phyloP scores from a whole-genome alignment of 2,888 invertebrate genomes.

The Xestia rhomboidea region DNA sequence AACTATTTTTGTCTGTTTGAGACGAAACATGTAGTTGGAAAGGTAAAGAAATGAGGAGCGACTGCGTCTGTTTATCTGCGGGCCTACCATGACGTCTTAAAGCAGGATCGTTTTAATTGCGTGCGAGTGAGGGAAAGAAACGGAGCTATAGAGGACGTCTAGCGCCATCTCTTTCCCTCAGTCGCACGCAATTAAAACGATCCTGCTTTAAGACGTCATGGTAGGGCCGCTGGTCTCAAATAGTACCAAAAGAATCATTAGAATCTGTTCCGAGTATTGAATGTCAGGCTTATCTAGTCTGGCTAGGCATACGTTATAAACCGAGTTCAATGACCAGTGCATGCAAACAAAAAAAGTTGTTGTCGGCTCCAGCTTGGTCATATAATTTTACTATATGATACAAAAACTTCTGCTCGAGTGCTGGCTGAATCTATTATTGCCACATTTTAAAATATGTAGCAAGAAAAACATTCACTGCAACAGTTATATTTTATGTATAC shows the following conservation, averaged over 20 bases:
- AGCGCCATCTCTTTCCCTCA: too few relatives aligned
- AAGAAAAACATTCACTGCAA: constrained; percentile 11
- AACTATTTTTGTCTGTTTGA: neutral
- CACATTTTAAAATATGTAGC: neutral
- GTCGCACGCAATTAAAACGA: too few relatives aligned
- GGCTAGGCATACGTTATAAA: neutral
- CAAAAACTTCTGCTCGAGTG: neutral
- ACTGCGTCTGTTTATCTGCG: neutral
- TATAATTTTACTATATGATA: neutral
- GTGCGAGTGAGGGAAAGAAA: too few relatives aligned
- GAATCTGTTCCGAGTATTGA: neutral
- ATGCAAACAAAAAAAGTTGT: neutral
- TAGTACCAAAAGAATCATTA: neutral
- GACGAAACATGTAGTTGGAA: neutral
- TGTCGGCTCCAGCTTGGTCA: neutral
- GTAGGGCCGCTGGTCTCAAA: too few relatives aligned
- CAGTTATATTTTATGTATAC: neutral
- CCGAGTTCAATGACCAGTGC: neutral
- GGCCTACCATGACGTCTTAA: too few relatives aligned
- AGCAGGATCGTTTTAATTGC: too few relatives aligned
- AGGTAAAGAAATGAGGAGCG: too few relatives aligned
- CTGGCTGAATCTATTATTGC: neutral
- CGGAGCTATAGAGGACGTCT: too few relatives aligned
- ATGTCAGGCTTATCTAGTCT: too few relatives aligned
- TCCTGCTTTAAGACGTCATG: too few relatives aligned